phyloP scores from a whole-genome alignment of 2,888 invertebrate genomes.

The Apotomis capreana region DNA sequence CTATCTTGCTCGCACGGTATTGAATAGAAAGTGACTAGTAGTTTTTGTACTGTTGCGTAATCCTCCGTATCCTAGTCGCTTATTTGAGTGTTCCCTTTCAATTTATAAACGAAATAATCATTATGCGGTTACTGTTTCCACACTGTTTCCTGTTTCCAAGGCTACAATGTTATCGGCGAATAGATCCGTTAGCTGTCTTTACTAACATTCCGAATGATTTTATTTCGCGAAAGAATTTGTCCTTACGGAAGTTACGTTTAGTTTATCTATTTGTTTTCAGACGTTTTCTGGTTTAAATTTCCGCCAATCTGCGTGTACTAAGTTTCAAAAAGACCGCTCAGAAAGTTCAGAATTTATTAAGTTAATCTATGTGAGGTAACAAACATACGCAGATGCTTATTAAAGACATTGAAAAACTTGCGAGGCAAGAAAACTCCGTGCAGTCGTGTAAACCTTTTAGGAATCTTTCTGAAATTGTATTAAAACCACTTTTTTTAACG shows the following conservation, averaged over 20 bases:
- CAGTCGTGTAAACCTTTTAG: too few relatives aligned
- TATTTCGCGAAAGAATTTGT: conserved; percentile 33
- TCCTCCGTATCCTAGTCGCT: too few relatives aligned
- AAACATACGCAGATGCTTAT: too few relatives aligned
- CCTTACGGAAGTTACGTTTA: conserved; percentile 25
- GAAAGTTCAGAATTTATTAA: background rate
- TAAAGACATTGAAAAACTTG: too few relatives aligned
- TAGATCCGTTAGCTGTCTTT: conserved; percentile 40
- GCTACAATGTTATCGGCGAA: conserved; percentile 35
- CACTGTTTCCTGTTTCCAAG: conserved; percentile 8
- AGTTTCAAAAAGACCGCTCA: background rate
- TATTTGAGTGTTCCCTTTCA: background rate
- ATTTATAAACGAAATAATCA: background rate
- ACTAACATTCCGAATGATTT: conserved; percentile 38
- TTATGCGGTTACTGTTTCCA: background rate
- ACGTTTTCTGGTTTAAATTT: conserved; percentile 11
- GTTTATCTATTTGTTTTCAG: conserved; percentile 8
- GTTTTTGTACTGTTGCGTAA: too few relatives aligned
- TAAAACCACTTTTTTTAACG: too few relatives aligned
- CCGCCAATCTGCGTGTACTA: background rate
- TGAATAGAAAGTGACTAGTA: too few relatives aligned
- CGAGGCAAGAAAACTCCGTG: too few relatives aligned
- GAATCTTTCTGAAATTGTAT: too few relatives aligned
- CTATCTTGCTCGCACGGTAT: too few relatives aligned
- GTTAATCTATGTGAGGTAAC: too few relatives aligned